These are phyloP conservation scores for Oxyura jamaicensis DNA, from an alignment of 2,113 vertebrate genomes.

Conservation along the genomic window DNA sequence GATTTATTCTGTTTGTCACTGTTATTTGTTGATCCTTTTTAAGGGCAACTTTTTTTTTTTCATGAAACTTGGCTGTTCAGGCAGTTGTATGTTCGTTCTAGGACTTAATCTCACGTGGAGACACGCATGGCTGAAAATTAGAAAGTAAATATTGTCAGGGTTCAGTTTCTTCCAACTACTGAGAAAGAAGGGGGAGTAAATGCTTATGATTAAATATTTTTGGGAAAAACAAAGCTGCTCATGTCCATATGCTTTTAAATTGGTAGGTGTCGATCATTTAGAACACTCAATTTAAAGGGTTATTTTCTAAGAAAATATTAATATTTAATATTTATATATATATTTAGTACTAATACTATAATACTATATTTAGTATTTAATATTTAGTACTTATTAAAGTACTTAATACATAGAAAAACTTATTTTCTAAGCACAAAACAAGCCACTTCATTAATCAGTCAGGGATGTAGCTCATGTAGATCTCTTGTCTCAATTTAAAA, in stretches of 20 bases:
- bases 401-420: background rate
- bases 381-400: no score
- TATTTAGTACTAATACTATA: no score
- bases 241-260: background rate
- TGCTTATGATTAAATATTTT: background rate
- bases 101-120: background rate
- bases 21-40: background rate
- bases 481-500: background rate
- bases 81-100: background rate
- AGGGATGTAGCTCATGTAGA: background rate
- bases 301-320: background rate
- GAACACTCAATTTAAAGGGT: background rate
- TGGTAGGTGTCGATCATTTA: background rate
- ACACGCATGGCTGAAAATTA: background rate
- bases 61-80: background rate
- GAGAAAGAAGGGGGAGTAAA: background rate
- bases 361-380: no score
- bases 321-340: no score
- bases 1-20: background rate
- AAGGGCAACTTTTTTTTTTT: background rate
- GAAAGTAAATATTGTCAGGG: background rate
- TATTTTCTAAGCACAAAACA: background rate
- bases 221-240: background rate
- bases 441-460: background rate
- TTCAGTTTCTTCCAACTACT: background rate